These are phyloP conservation scores for Halichoeres trimaculatus DNA, from an alignment of 2,113 vertebrate species.

Conservation along the genomic window DNA sequence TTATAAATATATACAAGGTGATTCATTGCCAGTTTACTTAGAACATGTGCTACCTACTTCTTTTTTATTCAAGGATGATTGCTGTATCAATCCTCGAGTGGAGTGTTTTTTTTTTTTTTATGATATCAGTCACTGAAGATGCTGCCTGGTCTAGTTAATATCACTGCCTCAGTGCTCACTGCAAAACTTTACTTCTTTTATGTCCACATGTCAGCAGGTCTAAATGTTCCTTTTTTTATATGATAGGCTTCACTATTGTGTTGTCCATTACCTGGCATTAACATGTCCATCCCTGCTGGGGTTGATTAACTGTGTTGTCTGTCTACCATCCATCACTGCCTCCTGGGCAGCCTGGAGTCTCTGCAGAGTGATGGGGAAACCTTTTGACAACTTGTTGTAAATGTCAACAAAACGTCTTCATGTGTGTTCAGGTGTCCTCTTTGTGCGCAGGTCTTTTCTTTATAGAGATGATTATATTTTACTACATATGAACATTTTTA, in stretches of 20 bases:
- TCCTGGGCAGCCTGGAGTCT: conserved; percentile 46
- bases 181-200: conserved; percentile 29
- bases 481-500: conserved; percentile 33
- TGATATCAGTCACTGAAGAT: conserved; percentile 2
- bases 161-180: neutral
- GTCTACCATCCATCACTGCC: conserved; percentile 69
- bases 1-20: conserved; percentile 67
- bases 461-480: conserved; percentile 52
- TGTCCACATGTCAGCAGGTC: conserved; percentile 43
- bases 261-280: conserved; percentile 68
- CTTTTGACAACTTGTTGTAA: conserved; percentile 70
- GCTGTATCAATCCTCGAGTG: conserved; percentile 28
- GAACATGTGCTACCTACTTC: conserved; percentile 12
- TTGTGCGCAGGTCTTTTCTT: no score
- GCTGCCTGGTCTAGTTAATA: conserved; percentile 13
- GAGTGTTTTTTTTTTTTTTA: conserved; percentile 6
- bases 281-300: conserved; percentile 69
- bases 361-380: conserved; percentile 66
- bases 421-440: conserved; percentile 37
- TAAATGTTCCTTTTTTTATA: conserved; percentile 48
- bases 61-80: conserved; percentile 23
- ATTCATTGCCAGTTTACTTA: conserved; percentile 65
- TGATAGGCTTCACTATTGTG: conserved; percentile 48
- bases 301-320: conserved; percentile 71
- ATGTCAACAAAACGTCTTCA: conserved; percentile 72